phyloP scores from a whole-genome alignment of 2,113 vertebrate species.

The Pteropus alecto region DNA sequence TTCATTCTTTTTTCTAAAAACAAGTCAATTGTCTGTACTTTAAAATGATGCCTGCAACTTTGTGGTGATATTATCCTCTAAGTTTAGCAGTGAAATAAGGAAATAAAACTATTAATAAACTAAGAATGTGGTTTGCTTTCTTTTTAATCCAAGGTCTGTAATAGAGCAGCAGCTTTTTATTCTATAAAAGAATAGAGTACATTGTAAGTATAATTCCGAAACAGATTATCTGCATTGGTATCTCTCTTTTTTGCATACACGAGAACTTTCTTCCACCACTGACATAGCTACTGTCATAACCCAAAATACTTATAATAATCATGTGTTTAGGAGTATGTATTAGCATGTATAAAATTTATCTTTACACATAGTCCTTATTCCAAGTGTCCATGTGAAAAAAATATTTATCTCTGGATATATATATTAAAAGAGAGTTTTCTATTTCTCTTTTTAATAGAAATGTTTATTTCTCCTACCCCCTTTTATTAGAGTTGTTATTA shows the following conservation, averaged over 20 bases:
- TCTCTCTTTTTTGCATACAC: not conserved
- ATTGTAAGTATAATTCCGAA: not conserved
- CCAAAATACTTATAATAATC: not conserved
- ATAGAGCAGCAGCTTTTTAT: not conserved
- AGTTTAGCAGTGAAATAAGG: conserved; percentile 55
- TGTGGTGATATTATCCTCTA: conserved; percentile 27
- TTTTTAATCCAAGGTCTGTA: conserved; percentile 16
- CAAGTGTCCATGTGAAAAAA: not conserved
- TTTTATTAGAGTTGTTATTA: not conserved
- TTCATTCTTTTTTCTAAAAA: conserved; percentile 23
- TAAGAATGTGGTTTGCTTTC: not conserved
- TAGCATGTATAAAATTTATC: not conserved
- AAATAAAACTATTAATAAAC: conserved; percentile 30
- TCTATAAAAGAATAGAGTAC: not conserved
- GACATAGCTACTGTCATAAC: not conserved
- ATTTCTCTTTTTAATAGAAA: not conserved
- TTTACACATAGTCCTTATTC: not conserved
- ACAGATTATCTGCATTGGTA: not conserved
- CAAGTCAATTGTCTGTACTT: conserved; percentile 29
- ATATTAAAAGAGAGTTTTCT: not conserved
- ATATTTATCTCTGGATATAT: not conserved
- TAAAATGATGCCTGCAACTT: conserved; percentile 33
- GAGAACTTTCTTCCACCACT: not conserved
- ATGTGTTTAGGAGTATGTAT: not conserved
- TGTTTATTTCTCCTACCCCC: not conserved